Base-by-base conservation (phyloP, 2,797 vertebrate genomes). In the Tangara arthus region DNA sequence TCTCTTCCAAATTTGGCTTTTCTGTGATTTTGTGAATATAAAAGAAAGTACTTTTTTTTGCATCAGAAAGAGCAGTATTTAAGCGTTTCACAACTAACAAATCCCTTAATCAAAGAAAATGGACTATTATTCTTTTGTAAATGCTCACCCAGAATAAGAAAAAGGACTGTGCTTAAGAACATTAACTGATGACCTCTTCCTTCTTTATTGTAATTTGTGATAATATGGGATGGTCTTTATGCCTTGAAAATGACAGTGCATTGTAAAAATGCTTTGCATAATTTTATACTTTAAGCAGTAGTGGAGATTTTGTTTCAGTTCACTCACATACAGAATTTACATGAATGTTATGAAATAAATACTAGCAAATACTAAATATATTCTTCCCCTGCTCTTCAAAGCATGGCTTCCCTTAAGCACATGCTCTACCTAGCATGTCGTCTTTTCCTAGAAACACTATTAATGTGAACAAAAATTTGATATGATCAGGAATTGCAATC, bases 81-180 rank as follows among this genome's bases (percentile, higher is more conserved):
- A 84, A 89, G 66, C 39, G 49, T 65, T 89, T 56, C 60, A 57
- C 35, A 71, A 6, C 53, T 57, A 72, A 66, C 32, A 73, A 78
- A 91, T 90, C 52, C 79, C 75, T 95, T 90, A 78, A 66, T 86
- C 68, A 90, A 88, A 94, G 70, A 70, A 92, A 82, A 88, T 42
- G 49, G 44, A 83, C 88, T 77, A 59, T 86, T 88, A 27, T 90
- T 82, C 77, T 82, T 84, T 69, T 83, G 53, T 35, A 88, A 90
- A 34, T 66, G 44, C 63, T 94, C 16, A 16, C 44, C 32, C 55
- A 78, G 77, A 49, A 81, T 44, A 57, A 76, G 87, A 76, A 79
- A 84, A 39, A 71, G 27, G 34, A 22, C 60, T 75, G n/a, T 81
- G 94, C 68, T 82, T 77, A 66, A 50, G 50, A 90, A 60, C 42